These are phyloP conservation scores for Argynnis bischoffii DNA, from an alignment of 2,888 invertebrate species.

Conservation along the genomic window DNA sequence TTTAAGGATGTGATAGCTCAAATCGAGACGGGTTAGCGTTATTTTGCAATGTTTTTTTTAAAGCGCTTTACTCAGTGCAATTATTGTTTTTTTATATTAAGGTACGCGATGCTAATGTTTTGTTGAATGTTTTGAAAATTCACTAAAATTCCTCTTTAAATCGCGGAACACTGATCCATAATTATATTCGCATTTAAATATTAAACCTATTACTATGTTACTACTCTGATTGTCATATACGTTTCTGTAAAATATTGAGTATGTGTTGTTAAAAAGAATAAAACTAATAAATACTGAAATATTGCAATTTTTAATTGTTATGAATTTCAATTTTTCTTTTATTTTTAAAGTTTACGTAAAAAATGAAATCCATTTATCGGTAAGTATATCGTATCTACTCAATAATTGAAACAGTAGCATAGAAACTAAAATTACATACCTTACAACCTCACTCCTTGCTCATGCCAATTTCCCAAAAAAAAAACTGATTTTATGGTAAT, in stretches of 20 bases:
- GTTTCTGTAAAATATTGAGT: constrained; percentile 83
- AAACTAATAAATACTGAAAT: constrained; percentile 79
- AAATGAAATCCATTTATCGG: no score
- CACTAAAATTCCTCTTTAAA: constrained; percentile 49
- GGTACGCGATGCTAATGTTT: constrained; percentile 49
- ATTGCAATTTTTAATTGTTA: constrained; percentile 49
- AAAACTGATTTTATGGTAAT: no score
- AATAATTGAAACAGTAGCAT: no score
- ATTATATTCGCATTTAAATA: constrained; percentile 76
- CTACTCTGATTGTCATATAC: constrained; percentile 81
- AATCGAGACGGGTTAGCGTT: constrained; percentile 68
- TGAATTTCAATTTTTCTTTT: background rate
- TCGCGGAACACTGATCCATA: constrained; percentile 61
- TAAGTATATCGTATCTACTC: no score
- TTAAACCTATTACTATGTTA: constrained; percentile 78
- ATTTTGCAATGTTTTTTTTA: constrained; percentile 68
- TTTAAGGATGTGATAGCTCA: constrained; percentile 76
- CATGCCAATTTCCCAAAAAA: no score
- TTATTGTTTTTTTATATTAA: constrained; percentile 55
- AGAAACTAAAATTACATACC: no score
- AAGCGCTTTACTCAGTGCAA: constrained; percentile 61
- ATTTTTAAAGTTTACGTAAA: no score
- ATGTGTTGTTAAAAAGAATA: constrained; percentile 84
- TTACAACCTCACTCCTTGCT: no score
- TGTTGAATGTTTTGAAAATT: constrained; percentile 46